A percentile compares a stretch with the other conserved stretches of the same genome.
Evolutionary conservation across 2,888 invertebrate species (phyloP).

Genomic region (Nymphalis c-album): DNA sequence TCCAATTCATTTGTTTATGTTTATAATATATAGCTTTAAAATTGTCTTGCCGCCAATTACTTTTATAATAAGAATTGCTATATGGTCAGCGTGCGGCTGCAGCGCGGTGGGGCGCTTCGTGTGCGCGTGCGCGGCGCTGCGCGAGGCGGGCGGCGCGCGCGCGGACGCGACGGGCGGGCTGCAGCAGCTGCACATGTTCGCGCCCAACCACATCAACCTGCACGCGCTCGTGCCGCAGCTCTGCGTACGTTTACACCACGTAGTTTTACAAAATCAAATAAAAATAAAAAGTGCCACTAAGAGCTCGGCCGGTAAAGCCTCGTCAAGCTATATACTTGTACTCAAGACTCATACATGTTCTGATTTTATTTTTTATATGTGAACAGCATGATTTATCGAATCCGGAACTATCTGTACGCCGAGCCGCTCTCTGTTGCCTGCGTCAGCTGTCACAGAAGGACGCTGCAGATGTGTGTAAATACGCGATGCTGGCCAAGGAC

Average conservation of each 20-base stretch:
- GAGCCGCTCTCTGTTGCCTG: constrained; percentile 96
- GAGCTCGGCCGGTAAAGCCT: too few relatives aligned
- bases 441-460: constrained; percentile 97
- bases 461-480: constrained; percentile 96
- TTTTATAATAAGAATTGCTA: neutral
- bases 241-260: constrained; percentile 81
- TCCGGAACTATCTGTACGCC: constrained; percentile 93
- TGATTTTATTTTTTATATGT: too few relatives aligned
- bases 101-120: constrained; percentile 84
- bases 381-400: constrained; percentile 90
- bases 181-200: constrained; percentile 98
- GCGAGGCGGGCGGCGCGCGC: constrained; percentile 94
- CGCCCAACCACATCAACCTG: constrained; percentile 96
- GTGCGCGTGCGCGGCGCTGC: constrained; percentile 96
- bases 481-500: constrained; percentile 84
- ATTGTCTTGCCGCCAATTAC: neutral
- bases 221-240: constrained; percentile 95
- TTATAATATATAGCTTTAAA: too few relatives aligned
- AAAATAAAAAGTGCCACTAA: too few relatives aligned
- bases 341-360: too few relatives aligned
- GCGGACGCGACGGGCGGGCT: constrained; percentile 97
- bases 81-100: constrained; percentile 53
- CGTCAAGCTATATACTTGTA: too few relatives aligned
- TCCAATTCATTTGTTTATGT: too few relatives aligned
- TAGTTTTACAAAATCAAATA: too few relatives aligned